Evolutionary conservation across 2,113 vertebrate genomes (phyloP).

Genomic region (Erythrolamprus reginae): DNA sequence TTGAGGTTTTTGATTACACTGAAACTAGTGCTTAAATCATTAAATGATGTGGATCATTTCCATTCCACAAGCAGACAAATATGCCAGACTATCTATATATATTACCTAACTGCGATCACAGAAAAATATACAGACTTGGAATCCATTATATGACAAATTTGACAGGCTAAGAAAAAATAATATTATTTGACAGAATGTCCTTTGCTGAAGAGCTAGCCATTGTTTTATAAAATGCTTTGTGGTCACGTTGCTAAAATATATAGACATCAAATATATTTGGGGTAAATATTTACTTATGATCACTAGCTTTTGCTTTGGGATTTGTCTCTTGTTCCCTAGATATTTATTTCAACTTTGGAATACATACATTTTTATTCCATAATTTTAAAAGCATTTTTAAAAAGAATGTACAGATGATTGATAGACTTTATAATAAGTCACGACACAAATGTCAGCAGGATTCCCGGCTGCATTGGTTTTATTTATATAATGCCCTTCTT

Average conservation of each 20-base stretch:
- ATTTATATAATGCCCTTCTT: background rate
- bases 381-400: background rate
- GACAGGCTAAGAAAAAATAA: constrained; percentile 50
- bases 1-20: constrained; percentile 41
- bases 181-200: constrained; percentile 32
- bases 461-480: background rate
- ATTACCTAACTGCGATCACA: constrained; percentile 60
- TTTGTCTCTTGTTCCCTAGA: constrained; percentile 1
- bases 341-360: constrained; percentile 23
- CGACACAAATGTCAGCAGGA: background rate
- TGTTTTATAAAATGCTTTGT: constrained; percentile 47
- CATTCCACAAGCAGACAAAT: constrained; percentile 58
- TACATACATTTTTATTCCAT: background rate
- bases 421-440: background rate
- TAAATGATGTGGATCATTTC: constrained; percentile 58
- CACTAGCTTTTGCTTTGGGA: constrained; percentile 25
- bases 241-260: constrained; percentile 40
- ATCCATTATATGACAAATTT: constrained; percentile 55
- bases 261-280: constrained; percentile 16
- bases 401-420: background rate
- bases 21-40: constrained; percentile 54
- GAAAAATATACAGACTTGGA: constrained; percentile 58
- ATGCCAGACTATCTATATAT: constrained; percentile 53
- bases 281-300: constrained; percentile 29
- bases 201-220: constrained; percentile 44